phyloP scores from a whole-genome alignment of 2,113 vertebrate species.

The Atherinomorus stipes region DNA sequence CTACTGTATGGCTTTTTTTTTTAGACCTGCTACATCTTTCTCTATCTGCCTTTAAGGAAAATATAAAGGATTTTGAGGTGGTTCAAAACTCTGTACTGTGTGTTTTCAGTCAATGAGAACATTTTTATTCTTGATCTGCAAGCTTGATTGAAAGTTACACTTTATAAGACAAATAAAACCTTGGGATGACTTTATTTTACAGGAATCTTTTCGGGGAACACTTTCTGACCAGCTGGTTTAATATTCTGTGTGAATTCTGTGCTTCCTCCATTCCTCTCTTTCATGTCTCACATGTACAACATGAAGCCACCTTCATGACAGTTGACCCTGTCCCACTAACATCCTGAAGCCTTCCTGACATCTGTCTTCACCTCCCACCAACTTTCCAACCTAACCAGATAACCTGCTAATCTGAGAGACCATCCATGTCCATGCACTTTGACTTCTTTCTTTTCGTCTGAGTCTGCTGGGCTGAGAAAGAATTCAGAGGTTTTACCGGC shows the following conservation, averaged over 20 bases:
- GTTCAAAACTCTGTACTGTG: not conserved
- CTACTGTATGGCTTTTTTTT: no score
- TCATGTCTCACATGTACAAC: constrained; percentile 34
- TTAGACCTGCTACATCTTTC: no score
- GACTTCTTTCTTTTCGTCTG: constrained; percentile 77
- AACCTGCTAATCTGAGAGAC: constrained; percentile 34
- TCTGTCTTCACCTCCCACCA: constrained; percentile 41
- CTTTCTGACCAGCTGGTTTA: constrained; percentile 21
- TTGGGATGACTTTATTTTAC: constrained; percentile 41
- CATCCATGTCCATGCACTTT: constrained; percentile 64
- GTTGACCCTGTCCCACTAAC: constrained; percentile 67
- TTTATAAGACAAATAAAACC: constrained; percentile 24
- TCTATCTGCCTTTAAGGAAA: not conserved
- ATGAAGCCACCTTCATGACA: constrained; percentile 41
- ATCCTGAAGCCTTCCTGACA: constrained; percentile 44
- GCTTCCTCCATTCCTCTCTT: not conserved
- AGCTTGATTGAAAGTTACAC: constrained; percentile 42
- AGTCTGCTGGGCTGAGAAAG: constrained; percentile 66
- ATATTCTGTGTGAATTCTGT: constrained; percentile 26
- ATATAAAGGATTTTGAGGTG: not conserved
- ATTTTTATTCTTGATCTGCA: constrained; percentile 2
- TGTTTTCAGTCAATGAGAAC: not conserved
- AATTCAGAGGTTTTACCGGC: constrained; percentile 81
- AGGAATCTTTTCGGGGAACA: constrained; percentile 52
- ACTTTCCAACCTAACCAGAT: constrained; percentile 47